These are phyloP conservation scores for Aldrovandia affinis DNA, from an alignment of 2,797 vertebrate genomes.

Conservation along the genomic window DNA sequence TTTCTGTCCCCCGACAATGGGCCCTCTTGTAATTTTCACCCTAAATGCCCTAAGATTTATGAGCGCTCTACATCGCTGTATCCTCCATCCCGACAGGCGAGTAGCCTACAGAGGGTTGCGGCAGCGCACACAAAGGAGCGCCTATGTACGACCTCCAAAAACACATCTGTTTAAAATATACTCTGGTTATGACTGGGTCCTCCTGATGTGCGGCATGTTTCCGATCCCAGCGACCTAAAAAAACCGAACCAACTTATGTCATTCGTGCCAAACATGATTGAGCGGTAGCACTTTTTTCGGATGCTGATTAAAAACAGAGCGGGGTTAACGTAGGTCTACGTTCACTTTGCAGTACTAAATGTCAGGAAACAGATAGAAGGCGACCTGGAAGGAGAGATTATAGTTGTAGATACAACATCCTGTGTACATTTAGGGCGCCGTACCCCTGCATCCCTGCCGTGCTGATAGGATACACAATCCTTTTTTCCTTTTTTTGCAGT, in stretches of 20 bases:
- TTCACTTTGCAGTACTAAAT: not conserved
- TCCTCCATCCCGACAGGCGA: not conserved
- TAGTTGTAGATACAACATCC: not conserved
- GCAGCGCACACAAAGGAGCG: not conserved
- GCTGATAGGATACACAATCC: not conserved
- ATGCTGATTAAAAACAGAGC: not conserved
- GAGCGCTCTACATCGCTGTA: slow-evolving; percentile 19
- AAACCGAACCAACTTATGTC: not conserved
- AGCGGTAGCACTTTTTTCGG: not conserved
- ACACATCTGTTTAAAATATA: slow-evolving; percentile 55
- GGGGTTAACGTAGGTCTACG: not conserved
- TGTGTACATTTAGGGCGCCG: not conserved
- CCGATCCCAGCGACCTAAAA: not conserved
- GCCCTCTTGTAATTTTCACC: slow-evolving; percentile 33
- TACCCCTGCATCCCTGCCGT: not conserved
- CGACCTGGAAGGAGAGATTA: not conserved
- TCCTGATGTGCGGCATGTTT: not conserved
- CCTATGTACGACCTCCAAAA: slow-evolving; percentile 15
- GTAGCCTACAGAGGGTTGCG: not conserved
- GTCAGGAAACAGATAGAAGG: not conserved
- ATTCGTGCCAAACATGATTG: not conserved
- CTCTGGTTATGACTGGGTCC: not conserved
- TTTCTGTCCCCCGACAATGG: slow-evolving; percentile 24
- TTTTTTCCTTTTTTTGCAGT: not conserved
- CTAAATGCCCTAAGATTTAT: slow-evolving; percentile 33